Conservation (phyloP, 2,888 invertebrate genomes). For the Argyresthia goedartella region DNA sequence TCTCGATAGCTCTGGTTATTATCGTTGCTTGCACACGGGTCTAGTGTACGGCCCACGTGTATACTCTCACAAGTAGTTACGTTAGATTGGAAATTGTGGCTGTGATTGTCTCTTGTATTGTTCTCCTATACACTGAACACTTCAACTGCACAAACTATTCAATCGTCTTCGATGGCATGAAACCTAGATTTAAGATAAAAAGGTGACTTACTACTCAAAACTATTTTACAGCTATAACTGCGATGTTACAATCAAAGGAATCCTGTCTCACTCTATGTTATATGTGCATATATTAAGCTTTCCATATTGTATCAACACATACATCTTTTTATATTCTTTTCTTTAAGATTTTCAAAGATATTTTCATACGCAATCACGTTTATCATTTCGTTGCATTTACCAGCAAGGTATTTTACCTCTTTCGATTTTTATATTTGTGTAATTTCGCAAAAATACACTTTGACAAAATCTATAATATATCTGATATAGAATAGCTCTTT, state of each 20-base stretch:
- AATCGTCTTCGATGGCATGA: slow-evolving; percentile 42
- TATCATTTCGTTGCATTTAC: slow-evolving; percentile 38
- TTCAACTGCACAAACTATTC: slow-evolving; percentile 24
- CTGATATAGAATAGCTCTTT: background rate
- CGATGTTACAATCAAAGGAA: slow-evolving; percentile 27
- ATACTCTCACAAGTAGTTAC: slow-evolving; percentile 29
- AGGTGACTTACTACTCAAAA: slow-evolving; percentile 83
- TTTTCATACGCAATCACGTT: slow-evolving; percentile 44
- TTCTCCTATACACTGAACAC: slow-evolving; percentile 30
- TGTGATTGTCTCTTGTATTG: slow-evolving; percentile 51
- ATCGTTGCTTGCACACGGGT: slow-evolving; percentile 27
- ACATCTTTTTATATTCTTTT: slow-evolving; percentile 25
- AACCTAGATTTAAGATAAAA: slow-evolving; percentile 41
- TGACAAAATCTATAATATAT: background rate
- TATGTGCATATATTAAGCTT: slow-evolving; percentile 50
- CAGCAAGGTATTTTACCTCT: background rate
- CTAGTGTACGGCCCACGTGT: slow-evolving; percentile 11
- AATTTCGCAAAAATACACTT: background rate
- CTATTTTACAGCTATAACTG: slow-evolving; percentile 52
- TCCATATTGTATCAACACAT: slow-evolving; percentile 44
- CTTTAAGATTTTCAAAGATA: slow-evolving; percentile 14
- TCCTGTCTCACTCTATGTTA: slow-evolving; percentile 36
- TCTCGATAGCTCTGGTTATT: slow-evolving; percentile 8
- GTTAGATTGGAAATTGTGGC: slow-evolving; percentile 59
- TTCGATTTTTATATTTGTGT: background rate